phyloP scores from a whole-genome alignment of 1,140 invertebrate species.

The Leptestheria dahalacensis region DNA sequence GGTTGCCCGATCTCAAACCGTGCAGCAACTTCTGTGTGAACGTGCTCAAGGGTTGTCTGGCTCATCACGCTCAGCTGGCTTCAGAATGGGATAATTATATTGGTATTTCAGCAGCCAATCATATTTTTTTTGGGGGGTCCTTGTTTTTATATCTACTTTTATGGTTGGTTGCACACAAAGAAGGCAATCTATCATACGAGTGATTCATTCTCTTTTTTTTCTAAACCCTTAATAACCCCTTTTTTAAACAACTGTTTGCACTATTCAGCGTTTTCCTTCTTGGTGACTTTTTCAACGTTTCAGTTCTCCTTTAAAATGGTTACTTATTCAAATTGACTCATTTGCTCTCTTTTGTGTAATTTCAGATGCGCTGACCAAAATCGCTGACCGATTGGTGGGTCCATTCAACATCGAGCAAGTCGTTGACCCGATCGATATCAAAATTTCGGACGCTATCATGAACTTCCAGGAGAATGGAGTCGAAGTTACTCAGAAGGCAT shows the following conservation, averaged over 20 bases:
- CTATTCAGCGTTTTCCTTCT: neutral
- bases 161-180: no score
- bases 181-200: no score
- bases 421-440: constrained; percentile 91
- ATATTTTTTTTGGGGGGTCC: no score
- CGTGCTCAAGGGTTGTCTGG: constrained; percentile 77
- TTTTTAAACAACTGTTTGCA: no score
- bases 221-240: no score
- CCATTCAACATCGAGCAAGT: constrained; percentile 94
- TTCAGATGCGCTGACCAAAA: constrained; percentile 58
- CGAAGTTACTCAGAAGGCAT: constrained; percentile 53
- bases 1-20: constrained; percentile 48
- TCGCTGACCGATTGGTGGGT: constrained; percentile 66
- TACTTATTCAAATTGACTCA: no score
- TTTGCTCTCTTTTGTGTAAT: no score
- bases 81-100: constrained; percentile 82
- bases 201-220: constrained; percentile 24
- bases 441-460: constrained; percentile 98
- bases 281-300: neutral
- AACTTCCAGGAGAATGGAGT: constrained; percentile 84
- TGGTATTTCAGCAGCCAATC: no score
- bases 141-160: no score
- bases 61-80: constrained; percentile 64
- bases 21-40: constrained; percentile 79
- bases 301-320: no score